A percentile compares a stretch with the other conserved stretches of the same genome.
These are phyloP conservation scores for Scytalopus superciliaris DNA, from an alignment of 2,113 vertebrate genomes.

Conservation along the genomic window DNA sequence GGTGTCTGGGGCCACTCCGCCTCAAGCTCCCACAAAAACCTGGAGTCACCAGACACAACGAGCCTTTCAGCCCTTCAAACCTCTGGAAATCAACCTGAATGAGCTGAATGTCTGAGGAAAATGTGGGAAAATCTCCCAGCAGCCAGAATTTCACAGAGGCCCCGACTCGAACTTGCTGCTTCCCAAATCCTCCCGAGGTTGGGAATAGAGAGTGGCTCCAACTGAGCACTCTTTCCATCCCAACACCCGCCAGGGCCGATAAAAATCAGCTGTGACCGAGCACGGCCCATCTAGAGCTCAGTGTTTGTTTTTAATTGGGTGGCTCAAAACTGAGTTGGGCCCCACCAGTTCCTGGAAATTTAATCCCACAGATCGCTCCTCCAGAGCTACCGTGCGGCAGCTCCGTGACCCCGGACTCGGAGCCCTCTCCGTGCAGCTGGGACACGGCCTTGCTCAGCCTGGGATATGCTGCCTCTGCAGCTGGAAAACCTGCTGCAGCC, in stretches of 20 bases:
- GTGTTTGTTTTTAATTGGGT: slow-evolving; percentile 9
- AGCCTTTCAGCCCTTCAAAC: neutral
- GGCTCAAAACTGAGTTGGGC: neutral
- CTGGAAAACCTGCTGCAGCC: neutral
- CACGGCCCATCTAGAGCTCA: neutral
- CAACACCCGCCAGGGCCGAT: neutral
- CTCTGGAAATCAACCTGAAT: neutral
- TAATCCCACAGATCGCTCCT: neutral
- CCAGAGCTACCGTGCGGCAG: neutral
- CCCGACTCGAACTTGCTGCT: neutral
- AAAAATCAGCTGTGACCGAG: neutral
- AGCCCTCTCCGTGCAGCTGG: neutral
- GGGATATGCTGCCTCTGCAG: neutral
- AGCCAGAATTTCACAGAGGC: neutral
- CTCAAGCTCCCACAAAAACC: accelerated
- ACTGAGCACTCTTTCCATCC: neutral
- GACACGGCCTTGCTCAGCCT: accelerated
- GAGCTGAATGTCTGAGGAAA: neutral
- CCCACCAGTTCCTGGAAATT: neutral
- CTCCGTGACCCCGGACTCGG: accelerated
- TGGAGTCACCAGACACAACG: neutral
- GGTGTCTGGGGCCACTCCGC: neutral
- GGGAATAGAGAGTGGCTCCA: neutral
- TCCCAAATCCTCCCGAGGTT: slow-evolving; percentile 7
- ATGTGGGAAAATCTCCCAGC: slow-evolving; percentile 3